phyloP scores from a whole-genome alignment of 2,888 invertebrate species.

The Hermaeophaga mercurialis region DNA sequence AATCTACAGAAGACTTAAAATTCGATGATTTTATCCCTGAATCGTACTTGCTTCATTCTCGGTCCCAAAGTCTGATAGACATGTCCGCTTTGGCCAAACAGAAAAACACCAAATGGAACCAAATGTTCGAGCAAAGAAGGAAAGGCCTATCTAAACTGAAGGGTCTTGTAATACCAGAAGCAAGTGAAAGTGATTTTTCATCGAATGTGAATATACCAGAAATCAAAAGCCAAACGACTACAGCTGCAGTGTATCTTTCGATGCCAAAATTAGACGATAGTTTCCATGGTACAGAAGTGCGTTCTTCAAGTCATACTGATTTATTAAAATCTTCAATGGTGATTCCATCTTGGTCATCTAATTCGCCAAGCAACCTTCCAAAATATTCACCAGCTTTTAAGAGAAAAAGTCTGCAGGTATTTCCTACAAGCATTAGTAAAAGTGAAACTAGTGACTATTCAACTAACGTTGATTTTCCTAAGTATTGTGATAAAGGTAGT shows the following conservation, averaged over 20 bases:
- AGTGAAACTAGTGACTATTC: constrained; percentile 38
- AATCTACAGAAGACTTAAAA: constrained; percentile 39
- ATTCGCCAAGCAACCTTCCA: constrained; percentile 65
- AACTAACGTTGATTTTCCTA: constrained; percentile 29
- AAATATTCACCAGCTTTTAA: constrained; percentile 86
- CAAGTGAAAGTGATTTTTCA: constrained; percentile 55
- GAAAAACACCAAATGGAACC: constrained; percentile 64
- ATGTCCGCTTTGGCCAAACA: constrained; percentile 48
- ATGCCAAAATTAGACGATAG: constrained; percentile 39
- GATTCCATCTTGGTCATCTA: constrained; percentile 52
- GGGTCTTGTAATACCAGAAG: constrained; percentile 87
- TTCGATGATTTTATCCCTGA: constrained; percentile 33
- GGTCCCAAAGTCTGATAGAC: constrained; percentile 61
- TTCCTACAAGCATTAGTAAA: constrained; percentile 50
- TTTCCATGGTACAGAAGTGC: constrained; percentile 29
- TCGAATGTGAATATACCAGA: constrained; percentile 80
- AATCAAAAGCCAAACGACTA: constrained; percentile 68
- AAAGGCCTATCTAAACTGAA: constrained; percentile 83
- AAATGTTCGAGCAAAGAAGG: constrained; percentile 79
- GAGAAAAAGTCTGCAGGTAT: constrained; percentile 73
- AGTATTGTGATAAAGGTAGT: constrained; percentile 38
- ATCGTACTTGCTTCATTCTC: constrained; percentile 50
- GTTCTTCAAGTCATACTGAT: constrained; percentile 34
- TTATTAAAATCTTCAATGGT: constrained; percentile 41
- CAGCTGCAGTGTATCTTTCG: constrained; percentile 42